Base-by-base conservation (phyloP, 23 tunicate species). In the Corella eumyota region DNA sequence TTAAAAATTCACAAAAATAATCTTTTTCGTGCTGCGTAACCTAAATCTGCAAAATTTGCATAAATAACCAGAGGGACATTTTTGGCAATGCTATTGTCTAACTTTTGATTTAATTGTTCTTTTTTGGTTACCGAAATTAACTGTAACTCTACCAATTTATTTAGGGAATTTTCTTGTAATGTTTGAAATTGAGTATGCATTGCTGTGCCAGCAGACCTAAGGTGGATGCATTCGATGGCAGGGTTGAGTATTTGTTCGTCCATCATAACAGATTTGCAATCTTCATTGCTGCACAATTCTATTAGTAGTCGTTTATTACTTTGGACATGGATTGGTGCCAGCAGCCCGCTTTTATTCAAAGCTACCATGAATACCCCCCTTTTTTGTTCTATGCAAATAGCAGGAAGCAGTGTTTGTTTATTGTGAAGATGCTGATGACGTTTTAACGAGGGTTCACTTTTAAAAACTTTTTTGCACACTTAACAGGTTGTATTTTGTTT, bases 11-110 rank as follows among this genome's bases (percentile, higher is more conserved):
- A 6, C 2, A 60, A 60, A 31, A 2, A 60, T 4, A 32, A 60
- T 28, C 17, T 22, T 4, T 22, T 32, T 60, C 45, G 30, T 11
- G 25, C 13, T 9, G 24, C 32, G 1, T 2, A 3, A 17, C 65
- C 65, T 32, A 60, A 34, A 19, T 33, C n/a, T 4, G 45, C 4
- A 33, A 60, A 60, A 25, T 60, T 22, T 33, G 65, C 65, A 60
- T 60, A 30, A 4, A 32, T 25, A 2, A 60, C 65, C 4, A 60
- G 65, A 3, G 65, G 65, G 6, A 32, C 27, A 23, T 15, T 23
- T n/a, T 54, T 54, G 27, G 2, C 3, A 54, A 54, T 2, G 29
- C 60, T 54, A 26, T 24, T 34, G 11, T 24, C 23, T 23, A 26
- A 33, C 2, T 26, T 54, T 19, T 54, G 34, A 5, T 26, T 26